Evolutionary conservation across 2,888 invertebrate species (phyloP), one percentile per base, ranked within the genome.

Genomic region (Agrenia bidenticulata): DNA sequence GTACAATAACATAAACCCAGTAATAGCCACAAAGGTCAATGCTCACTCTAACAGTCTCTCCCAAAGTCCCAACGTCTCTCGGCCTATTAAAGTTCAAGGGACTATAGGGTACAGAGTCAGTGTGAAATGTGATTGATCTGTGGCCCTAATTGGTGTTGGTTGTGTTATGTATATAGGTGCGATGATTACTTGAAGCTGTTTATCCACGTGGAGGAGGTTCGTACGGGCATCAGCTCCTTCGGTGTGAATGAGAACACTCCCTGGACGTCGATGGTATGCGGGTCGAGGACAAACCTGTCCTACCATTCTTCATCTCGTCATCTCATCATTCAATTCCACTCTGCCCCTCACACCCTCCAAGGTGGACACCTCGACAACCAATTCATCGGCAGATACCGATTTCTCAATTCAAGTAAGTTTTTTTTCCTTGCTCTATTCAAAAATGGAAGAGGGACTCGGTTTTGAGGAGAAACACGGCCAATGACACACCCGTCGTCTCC

Each of bases 101-200:
- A n/a, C n/a, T n/a, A n/a, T n/a, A n/a, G n/a, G n/a, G n/a, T n/a
- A n/a, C n/a, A n/a, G n/a, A n/a, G n/a, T n/a, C n/a, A n/a, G n/a
- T n/a, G n/a, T n/a, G n/a, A n/a, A n/a, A n/a, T n/a, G n/a, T n/a
- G n/a, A n/a, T n/a, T n/a, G n/a, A n/a, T n/a, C n/a, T n/a, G n/a
- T n/a, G n/a, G n/a, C n/a, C n/a, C n/a, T n/a, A n/a, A n/a, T n/a
- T n/a, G n/a, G n/a, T n/a, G n/a, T n/a, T n/a, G n/a, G n/a, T n/a
- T n/a, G n/a, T n/a, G n/a, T n/a, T n/a, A n/a, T n/a, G n/a, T n/a
- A n/a, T n/a, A n/a, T n/a, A 90, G 90, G 76, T 90, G 90, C 0
- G 88, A 88, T 0, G 91, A 90, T 80, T 90, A 86, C 80, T 80
- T 91, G 74, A 89, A 90, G 80, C 85, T 90, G 65, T 91, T 89